Evolutionary conservation across 2,888 invertebrate species (phyloP), one percentile per base, ranked within the genome.

Genomic region (Drosophila rubida): DNA sequence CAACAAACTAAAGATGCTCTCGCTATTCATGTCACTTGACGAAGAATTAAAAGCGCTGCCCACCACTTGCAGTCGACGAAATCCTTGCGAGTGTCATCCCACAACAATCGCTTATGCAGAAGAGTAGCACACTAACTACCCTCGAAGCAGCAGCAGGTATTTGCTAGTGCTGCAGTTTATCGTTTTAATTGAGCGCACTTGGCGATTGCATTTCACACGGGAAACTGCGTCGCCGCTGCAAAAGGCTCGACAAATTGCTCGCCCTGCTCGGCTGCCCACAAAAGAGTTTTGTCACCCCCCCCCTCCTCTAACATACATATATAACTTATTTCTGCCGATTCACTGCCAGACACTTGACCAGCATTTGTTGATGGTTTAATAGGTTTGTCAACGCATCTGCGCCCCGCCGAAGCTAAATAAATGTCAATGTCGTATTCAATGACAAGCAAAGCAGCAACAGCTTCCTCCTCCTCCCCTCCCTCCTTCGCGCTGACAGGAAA

Each of bases 271-370:
- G 64, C 37, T 58, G 45, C 23, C 22, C 53, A 61, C 63, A 80
- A 80, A 85, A 66, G 48, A 61, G 69, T 69, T 75, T 69, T 65
- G 83, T 80, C 80, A 85, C 85, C 77, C 14, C n/a, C n/a, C n/a
- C 8, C 32, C 7, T 51, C 9, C 63, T 60, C 37, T 11, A 32
- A 11, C 53, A 2, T 48, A 19, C 14, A 9, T 27, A 27, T 27
- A 27, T 27, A 8, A 39, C 46, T 14, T 25, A 58, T 78, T 78
- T 82, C 22, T 69, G 82, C 72, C 79, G 75, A 81, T 82, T 80
- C 80, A 85, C 62, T 71, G 65, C 48, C 57, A 55, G 63, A 60
- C 82, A 80, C 80, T 80, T 85, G 85, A 79, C 79, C 79, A 73
- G 55, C 50, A 71, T 69, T 76, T 57, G 55, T 39, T 35, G 62